phyloP scores from a whole-genome alignment of 2,113 vertebrate species.

The Ceyx melanurus region DNA sequence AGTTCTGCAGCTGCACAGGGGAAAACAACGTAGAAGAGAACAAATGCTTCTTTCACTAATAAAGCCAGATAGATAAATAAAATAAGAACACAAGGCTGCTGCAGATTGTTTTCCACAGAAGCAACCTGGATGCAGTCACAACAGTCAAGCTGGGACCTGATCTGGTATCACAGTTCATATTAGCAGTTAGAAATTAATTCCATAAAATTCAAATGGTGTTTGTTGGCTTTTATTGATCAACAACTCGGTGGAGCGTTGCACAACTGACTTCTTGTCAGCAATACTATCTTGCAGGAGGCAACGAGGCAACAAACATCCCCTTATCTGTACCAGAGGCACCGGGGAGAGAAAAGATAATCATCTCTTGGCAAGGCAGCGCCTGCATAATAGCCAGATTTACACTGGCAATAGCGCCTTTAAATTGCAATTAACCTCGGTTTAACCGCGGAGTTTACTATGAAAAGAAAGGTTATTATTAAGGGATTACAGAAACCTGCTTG shows the following conservation, averaged over 20 bases:
- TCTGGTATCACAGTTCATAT: not conserved
- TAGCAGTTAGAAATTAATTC: not conserved
- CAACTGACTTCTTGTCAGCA: not conserved
- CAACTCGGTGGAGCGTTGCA: not conserved
- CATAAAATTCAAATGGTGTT: not conserved
- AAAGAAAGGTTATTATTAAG: not conserved
- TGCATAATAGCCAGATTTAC: not conserved
- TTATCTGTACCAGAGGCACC: not conserved
- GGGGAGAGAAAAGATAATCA: not conserved
- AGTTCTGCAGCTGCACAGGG: not conserved
- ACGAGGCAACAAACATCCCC: not conserved
- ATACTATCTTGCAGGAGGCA: not conserved
- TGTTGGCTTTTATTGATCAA: not conserved
- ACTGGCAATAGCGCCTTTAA: not conserved
- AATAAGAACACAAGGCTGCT: not conserved
- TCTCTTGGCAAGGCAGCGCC: not conserved
- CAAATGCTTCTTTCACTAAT: not conserved
- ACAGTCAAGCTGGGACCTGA: not conserved
- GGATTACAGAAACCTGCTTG: fast-evolving
- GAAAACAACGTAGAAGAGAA: fast-evolving
- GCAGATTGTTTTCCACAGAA: not conserved
- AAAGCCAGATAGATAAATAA: fast-evolving
- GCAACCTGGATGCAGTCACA: not conserved
- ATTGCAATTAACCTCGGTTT: not conserved
- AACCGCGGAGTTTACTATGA: not conserved